Evolutionary conservation across 2,888 invertebrate genomes (phyloP), one percentile per base, ranked within the genome.

Genomic region (Sinotaia quadrata): DNA sequence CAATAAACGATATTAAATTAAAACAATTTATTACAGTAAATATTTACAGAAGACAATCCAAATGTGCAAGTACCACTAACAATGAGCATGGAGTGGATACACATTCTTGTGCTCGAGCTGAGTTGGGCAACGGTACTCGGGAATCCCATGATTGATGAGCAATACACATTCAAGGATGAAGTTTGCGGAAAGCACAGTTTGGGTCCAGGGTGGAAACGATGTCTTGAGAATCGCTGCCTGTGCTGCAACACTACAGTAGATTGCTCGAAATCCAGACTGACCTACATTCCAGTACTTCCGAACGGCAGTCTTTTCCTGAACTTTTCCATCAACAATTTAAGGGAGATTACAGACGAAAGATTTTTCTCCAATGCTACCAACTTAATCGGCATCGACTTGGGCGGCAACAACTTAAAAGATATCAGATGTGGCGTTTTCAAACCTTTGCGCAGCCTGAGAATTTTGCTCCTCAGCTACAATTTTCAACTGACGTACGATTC

Each of bases 241-340:
- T 56, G 56, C 31, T 3, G 37, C 4, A 12, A 10, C 31, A 24
- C 7, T 1, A 44, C 8, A 5, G 65, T 56, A 0, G 31, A 56
- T 56, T 65, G 65, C 33, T 65, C 65, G 2, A n/a, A 18, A 21
- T 44, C n/a, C 33, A 10, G 8, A 1, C 18, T 65, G 44, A 44
- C 10, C 7, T 65, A 37, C 24, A 27, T 65, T 21, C 65, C 65
- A 1, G 1, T 12, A 10, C 34, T 65, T 7, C 65, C 56, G 7
- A 24, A 18, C 12, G 7, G 21, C 12, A 44, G 21, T 10, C 37
- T 18, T 10, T 4, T 2, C 1, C 41, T 65, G 44, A 56, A 4
- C 18, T 56, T 65, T 21, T 41, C 65, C 47, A 52, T 52, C 52
- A 63, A 63, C 63, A 63, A 54, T 54, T 15, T 63, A 29, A 63